A percentile compares a stretch with the other conserved stretches of the same genome.
Evolutionary conservation across 1,140 invertebrate species (phyloP).

Genomic region (Drosophila baimaii): DNA sequence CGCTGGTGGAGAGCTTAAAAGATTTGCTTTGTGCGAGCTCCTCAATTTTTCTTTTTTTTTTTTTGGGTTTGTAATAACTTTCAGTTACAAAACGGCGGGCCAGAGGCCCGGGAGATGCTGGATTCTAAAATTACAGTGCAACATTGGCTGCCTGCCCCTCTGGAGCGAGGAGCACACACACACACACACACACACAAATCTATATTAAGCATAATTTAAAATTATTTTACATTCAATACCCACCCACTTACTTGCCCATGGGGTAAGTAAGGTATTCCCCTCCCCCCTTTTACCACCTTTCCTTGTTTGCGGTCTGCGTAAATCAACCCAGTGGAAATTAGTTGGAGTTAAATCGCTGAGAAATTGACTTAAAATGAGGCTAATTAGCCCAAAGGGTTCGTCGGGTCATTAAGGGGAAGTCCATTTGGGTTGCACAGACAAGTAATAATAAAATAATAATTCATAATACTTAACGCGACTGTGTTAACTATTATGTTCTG

Average conservation of each 20-base stretch:
- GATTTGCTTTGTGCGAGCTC: slow-evolving; percentile 44
- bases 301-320: not conserved
- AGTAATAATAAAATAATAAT: not conserved
- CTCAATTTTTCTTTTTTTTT: slow-evolving; percentile 11
- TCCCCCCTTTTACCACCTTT: not conserved
- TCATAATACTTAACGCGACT: no score
- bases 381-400: slow-evolving; percentile 53
- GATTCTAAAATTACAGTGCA: slow-evolving; percentile 70
- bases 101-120: slow-evolving; percentile 30
- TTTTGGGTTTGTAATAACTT: slow-evolving; percentile 35
- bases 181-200: slow-evolving; percentile 38
- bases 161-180: slow-evolving; percentile 2
- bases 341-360: slow-evolving; percentile 57
- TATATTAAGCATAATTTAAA: slow-evolving; percentile 70
- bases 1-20: slow-evolving; percentile 55
- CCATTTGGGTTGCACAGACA: not conserved
- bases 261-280: not conserved
- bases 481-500: not conserved
- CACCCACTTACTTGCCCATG: not conserved
- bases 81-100: slow-evolving; percentile 18
- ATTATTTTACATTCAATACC: slow-evolving; percentile 61
- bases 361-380: slow-evolving; percentile 63
- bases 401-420: not conserved
- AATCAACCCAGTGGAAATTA: slow-evolving; percentile 46
- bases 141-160: not conserved